Conservation (phyloP, 2,888 invertebrate genomes). For the Tetragonula carbonaria region DNA sequence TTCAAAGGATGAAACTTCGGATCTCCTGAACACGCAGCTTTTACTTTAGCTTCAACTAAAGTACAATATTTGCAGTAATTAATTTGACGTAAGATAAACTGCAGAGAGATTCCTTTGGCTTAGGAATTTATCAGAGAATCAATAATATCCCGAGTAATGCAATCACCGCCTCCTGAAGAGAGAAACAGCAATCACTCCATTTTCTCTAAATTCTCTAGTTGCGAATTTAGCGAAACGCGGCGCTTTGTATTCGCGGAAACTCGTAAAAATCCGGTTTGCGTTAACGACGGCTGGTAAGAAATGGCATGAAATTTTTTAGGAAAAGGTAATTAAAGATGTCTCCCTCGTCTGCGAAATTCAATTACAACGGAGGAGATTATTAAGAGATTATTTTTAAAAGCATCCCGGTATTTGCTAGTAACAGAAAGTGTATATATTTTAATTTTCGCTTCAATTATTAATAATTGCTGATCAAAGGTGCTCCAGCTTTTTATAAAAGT, state of each 20-base stretch:
- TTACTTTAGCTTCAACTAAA: background rate
- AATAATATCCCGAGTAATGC: constrained; percentile 45
- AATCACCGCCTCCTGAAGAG: constrained; percentile 22
- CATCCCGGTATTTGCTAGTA: no score
- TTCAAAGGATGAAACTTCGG: background rate
- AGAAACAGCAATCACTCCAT: constrained; percentile 18
- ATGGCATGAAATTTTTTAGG: no score
- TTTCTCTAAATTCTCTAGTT: constrained; percentile 1
- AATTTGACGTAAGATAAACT: constrained; percentile 32
- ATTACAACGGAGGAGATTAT: no score
- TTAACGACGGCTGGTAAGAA: background rate
- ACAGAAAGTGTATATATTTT: no score
- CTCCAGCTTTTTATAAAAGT: background rate
- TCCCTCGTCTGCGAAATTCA: no score
- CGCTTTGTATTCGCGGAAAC: background rate
- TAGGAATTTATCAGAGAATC: constrained; percentile 36
- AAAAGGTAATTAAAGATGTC: no score
- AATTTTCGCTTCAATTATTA: background rate
- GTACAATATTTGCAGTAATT: constrained; percentile 28
- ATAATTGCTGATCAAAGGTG: background rate
- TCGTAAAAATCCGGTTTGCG: background rate
- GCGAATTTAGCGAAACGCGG: constrained; percentile 9
- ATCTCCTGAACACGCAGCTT: background rate
- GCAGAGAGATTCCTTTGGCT: background rate
- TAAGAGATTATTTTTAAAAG: no score